Evolutionary conservation across 2,113 vertebrate genomes (phyloP), one percentile per base, ranked within the genome.

Genomic region (Hipposideros armiger): DNA sequence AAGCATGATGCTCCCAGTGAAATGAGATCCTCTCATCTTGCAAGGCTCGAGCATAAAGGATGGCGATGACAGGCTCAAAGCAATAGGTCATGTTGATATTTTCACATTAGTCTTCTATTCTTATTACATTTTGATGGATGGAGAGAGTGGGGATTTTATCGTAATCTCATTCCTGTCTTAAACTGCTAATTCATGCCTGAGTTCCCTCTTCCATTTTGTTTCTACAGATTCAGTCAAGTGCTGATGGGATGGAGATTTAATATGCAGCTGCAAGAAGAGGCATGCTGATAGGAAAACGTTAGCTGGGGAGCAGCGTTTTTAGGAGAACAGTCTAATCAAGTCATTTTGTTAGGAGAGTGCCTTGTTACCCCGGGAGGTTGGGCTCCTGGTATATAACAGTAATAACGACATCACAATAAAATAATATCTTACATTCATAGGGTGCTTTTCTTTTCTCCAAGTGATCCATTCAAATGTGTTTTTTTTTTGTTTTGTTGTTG

Each of bases 161-260:
- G 70, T 94, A 87, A 95, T 96, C 83, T 90, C 93, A 85, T 74
- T 72, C 93, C 83, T 86, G 87, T 72, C 96, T 96, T 95, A 96
- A 97, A 96, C 94, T 95, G 90, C 95, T 96, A 95, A 97, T 97
- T 97, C 96, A 91, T 86, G 97, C 97, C 97, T 16, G 45, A 97
- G 67, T 90, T 97, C 88, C 87, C 92, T 42, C 96, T 97, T 93
- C 95, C 93, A 45, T 97, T 97, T 98, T 96, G 93, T 96, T 96
- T 92, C 89, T 96, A 82, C 85, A 88, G 83, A 98, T 93, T 87
- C 97, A 96, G 93, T 58, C 96, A 85, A 96, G 93, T 73, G 96
- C 95, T 92, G 97, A 95, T 80, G 97, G 96, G 93, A 93, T 62
- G 90, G 94, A 97, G 98, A 97, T 98, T 97, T 97, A 96, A 96